Conservation (phyloP, 2,888 invertebrate genomes). For the Andrena bucephala region DNA sequence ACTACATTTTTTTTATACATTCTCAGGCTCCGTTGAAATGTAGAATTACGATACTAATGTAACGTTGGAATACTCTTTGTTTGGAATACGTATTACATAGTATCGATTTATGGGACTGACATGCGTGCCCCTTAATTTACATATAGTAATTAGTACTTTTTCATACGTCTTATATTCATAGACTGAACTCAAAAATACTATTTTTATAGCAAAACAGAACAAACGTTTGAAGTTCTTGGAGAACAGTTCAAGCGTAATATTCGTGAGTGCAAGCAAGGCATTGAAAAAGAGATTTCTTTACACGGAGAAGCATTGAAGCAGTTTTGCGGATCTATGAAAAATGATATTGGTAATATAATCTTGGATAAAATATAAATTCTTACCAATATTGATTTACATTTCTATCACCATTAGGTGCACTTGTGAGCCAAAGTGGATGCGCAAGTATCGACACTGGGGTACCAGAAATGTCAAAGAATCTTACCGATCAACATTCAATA, state of each 20-base stretch:
- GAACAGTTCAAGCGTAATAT: slow-evolving; percentile 77
- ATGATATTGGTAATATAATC: slow-evolving; percentile 54
- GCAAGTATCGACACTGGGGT: slow-evolving; percentile 70
- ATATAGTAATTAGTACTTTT: background rate
- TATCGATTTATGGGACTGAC: no score
- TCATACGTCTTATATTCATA: background rate
- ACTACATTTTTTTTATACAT: no score
- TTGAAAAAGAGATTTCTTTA: slow-evolving; percentile 75
- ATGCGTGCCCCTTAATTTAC: no score
- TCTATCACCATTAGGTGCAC: slow-evolving; percentile 58
- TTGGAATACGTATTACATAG: no score
- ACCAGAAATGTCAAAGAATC: slow-evolving; percentile 70
- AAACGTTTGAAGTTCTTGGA: slow-evolving; percentile 77
- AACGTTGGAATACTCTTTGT: no score
- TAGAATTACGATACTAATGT: no score
- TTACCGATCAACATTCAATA: slow-evolving; percentile 66
- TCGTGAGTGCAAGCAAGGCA: slow-evolving; percentile 69
- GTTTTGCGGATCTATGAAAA: slow-evolving; percentile 75
- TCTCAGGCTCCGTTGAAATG: no score
- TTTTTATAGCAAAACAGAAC: slow-evolving; percentile 76
- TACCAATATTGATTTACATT: background rate
- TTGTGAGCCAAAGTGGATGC: slow-evolving; percentile 56
- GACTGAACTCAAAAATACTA: background rate
- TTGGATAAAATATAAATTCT: slow-evolving; percentile 5
- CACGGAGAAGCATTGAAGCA: slow-evolving; percentile 75